Evolutionary conservation across 2,888 invertebrate species (phyloP), one percentile per base, ranked within the genome.

Genomic region (Drosophila austrosaltans): DNA sequence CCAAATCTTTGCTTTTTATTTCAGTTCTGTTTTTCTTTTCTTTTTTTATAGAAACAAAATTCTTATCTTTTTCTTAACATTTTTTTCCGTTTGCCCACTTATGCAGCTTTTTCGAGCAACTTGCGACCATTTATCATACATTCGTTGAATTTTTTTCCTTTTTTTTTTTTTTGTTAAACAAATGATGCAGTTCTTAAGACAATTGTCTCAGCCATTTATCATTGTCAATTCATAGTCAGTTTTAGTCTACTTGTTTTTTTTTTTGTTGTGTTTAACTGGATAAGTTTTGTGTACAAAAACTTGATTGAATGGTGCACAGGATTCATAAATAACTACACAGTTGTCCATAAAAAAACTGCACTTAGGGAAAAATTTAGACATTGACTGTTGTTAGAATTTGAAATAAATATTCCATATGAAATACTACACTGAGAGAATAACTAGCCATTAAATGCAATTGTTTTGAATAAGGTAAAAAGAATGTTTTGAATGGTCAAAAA

Each of bases 151-250:
- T 36, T 32, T 36, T 28, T 60, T 44, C 58, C 65, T 63, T n/a
- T 53, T 61, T 30, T 54, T 10, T 30, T 53, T 22, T 63, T 36
- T 73, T 78, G 67, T 82, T 76, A 69, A 71, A 68, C 63, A 76
- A 81, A 81, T 76, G 79, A 76, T 63, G 65, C 65, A 61, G 39
- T 39, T 30, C 36, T 56, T 66, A 32, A 25, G 59, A 28, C 56
- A 40, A 57, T 56, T 63, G 53, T 36, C 25, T 54, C 16, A 25
- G 42, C 30, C 54, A 58, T 59, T 48, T 32, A 56, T 48, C 57
- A 57, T 36, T 39, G 54, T 54, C 48, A 48, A 25, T 48, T 22
- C 48, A 48, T 48, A 48, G 25, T 36, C 48, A 48, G 25, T 48
- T 48, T 20, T 10, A 48, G n/a, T 48, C 44, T 48, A 20, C 44